Base-by-base conservation (phyloP, 2,797 vertebrate genomes). In the Channallabes apus region DNA sequence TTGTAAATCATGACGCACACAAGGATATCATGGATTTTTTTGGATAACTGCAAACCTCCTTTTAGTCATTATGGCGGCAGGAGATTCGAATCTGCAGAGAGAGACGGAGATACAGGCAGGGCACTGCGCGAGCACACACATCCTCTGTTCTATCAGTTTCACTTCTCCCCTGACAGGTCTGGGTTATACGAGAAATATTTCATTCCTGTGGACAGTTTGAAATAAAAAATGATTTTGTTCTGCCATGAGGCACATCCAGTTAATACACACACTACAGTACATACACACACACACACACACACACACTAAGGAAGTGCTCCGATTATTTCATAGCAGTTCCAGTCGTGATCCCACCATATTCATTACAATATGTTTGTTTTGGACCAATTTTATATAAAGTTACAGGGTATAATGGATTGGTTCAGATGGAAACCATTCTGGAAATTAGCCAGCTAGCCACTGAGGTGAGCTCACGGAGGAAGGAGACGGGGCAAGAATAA, bases 401-500 rank as follows among this genome's bases (percentile, higher is more conserved):
- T 22, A 56, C 29, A 20, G 27, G 14, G 46, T 76, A 56, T 27
- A 56, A 76, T 77, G 54, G 17, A 58, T 20, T 77, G 27, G 29
- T 32, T 77, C 73, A 77, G 54, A 77, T 77, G 73, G 54, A 58
- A 77, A 58, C 54, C 73, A 22, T 77, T 77, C 54, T 58, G 73
- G 54, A 77, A 77, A 58, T 77, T 22, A 77, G 18, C 54, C 54
- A 58, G 54, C 17, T 77, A 77, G 5, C 17, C 73, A 35, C 73
- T 22, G 58, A 61, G 35, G 38, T 61, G 54, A 81, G n/a, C 65
- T 46, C 56, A 62, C 11, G 29, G 58, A 75, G 58, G 56, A 64
- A 83, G 9, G 12, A 32, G 80, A 67, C 38, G 17, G 41, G 41
- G 62, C 24, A 54, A 6, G 64, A 73, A 15, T 73, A 68, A 68